Base-by-base conservation (phyloP, 1,140 invertebrate genomes). In the Eupristina koningsbergeri region DNA sequence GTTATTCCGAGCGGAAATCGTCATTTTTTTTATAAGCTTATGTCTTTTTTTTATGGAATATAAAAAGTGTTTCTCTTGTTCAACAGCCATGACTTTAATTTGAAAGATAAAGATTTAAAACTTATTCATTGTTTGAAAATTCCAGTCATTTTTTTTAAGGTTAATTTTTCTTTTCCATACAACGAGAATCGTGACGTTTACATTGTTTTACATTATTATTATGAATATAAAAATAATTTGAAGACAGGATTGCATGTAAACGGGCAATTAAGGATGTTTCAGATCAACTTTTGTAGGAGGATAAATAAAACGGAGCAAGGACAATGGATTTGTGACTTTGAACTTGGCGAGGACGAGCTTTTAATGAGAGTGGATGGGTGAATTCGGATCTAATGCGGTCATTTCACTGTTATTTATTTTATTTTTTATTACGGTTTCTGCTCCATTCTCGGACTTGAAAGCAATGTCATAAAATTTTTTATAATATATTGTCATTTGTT, bases 281-380 rank as follows among this genome's bases (percentile, higher is more conserved):
- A 3, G 61, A 17, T 39, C 5, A 3, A 26, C 3, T 78, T 63
- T 78, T n/a, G 13, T 53, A 0, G 29, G 19, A 45, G 47, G 41
- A 45, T 45, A 36, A 61, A n/a, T 45, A 45, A 80, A n/a, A 29
- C 26, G 63, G 63, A 53, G 45, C 79, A 47, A 74, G 77, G 77
- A 67, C 77, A 13, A 45, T 5, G 58, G n/a, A 50, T 41, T 67
- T 29, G 75, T 34, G 64, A 79, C 75, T 78, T 83, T 83, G 82
- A 83, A 83, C 82, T 83, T 83, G 58, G n/a, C 17, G 73, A 69
- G 29, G 75, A 41, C 26, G 75, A 41, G 19, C 41, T 9, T 50
- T 15, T 71, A n/a, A 45, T 5, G 26, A 58, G 22, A 58, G 22
- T 8, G 31, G 71, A 11, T 36, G 19, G 47, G 26, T 76, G 47